Base-by-base conservation (phyloP, 2,888 invertebrate species). In the Sesia bembeciformis region DNA sequence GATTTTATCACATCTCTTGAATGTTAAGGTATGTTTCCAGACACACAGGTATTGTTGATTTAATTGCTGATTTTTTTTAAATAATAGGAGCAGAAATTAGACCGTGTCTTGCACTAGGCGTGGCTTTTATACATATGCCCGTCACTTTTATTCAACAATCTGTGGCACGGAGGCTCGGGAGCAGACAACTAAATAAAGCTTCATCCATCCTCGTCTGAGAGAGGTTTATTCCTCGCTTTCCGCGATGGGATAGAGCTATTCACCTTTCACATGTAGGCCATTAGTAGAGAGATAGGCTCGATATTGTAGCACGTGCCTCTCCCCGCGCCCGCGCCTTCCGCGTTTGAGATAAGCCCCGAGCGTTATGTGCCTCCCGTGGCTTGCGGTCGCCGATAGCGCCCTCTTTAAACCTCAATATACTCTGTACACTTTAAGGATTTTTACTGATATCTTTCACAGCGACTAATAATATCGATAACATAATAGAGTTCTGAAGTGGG, bases 241-340 rank as follows among this genome's bases (percentile, higher is more conserved):
- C 69, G 66, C 69, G 66, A 72, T 73, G 67, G 67, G 71, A 80
- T 76, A 71, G 70, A 79, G 78, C 78, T 74, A 79, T 86, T 85
- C 81, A 81, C 84, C 83, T 84, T 84, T 83, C 81, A 78, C 78
- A 81, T 86, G 78, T 81, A 80, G 78, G 77, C 79, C 81, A 81
- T 85, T 87, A 87, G 83, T 77, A 79, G 74, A 74, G 78, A 80
- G 83, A 84, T 84, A 85, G 81, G 78, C 80, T 78, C 72, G 74
- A 78, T 83, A 83, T 74, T 78, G 77, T 76, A 76, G 74, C 76
- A 72, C 74, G 76, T 69, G 74, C 70, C 70, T 66, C 67, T 66
- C 65, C 65, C 59, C 58, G 8, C 23, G 42, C 54, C 52, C 39
- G 7, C 7, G 4, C 67, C 64, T 66, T 62, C 67, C 72, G 68